Base-by-base conservation (phyloP, 30 jellyfish, hydroid and myxozoan species). In the Hydractinia symbiolongicarpus region DNA sequence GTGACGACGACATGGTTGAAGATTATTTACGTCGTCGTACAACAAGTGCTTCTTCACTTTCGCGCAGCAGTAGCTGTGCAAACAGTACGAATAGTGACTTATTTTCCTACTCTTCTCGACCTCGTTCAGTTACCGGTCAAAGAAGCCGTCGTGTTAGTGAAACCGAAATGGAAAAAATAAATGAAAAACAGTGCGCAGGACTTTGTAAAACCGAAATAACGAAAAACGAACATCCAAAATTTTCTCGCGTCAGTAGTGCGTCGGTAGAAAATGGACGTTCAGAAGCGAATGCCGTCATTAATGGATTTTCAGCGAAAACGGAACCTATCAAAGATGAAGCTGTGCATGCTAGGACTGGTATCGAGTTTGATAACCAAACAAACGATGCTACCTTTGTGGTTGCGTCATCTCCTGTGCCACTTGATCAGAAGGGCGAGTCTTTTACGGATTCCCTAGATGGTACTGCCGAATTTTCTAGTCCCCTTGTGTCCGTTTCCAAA, bases 51-150 rank as follows among this genome's bases (percentile, higher is more conserved):
- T 62, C 85, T 4, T 53, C 78, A 16, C 94, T 81, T 44, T 83
- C 89, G 6, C 67, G 76, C 20, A 83, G 81, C 16, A 89, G 94
- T 6, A 89, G 96, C 60, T 89, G 89, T 21, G 73, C 93, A 19
- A 83, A 89, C 5, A 90, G 96, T 76, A 72, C 78, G 54, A 89
- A 76, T 61, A 90, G 95, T 55, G 97, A 90, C 44, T 77, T 90
- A 49, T 85, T 81, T 85, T 82, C 82, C 9, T 90, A 83, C 58
- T 81, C 97, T 5, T 90, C 97, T 53, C 76, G 90, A 53, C 97
- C 97, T 9, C 87, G 90, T 9, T 85, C 95, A 4, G 72, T 90
- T 51, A 49, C 9, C 8, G 66, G 62, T 20, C 81, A 77, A 19
- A 57, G 58, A 30, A 74, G 83, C 66, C 44, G 54, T 74, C 62